A percentile compares a stretch with the other conserved stretches of the same genome.
Evolutionary conservation across 2,113 vertebrate species (phyloP).

Genomic region (Carollia perspicillata): DNA sequence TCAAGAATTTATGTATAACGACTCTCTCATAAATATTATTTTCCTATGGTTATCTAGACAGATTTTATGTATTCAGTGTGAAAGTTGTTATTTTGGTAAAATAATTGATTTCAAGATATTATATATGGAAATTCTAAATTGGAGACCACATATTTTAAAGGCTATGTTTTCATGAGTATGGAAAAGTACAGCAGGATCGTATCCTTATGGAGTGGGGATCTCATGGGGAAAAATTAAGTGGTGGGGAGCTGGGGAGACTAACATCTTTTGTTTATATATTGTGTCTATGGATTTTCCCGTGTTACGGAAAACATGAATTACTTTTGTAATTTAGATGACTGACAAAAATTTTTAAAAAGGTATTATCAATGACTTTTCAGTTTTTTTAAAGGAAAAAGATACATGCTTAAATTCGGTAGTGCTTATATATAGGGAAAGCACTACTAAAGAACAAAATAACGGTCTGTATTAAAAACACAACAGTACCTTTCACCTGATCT

Average conservation of each 20-base stretch:
- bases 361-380: background rate
- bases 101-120: background rate
- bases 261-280: background rate
- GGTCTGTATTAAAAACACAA: background rate
- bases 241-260: background rate
- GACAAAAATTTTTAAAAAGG: background rate
- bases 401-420: background rate
- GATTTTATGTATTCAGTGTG: background rate
- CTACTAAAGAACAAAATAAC: background rate
- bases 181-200: background rate
- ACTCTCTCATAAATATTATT: background rate
- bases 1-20: background rate
- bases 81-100: conserved; percentile 26
- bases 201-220: background rate
- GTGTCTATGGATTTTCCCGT: background rate
- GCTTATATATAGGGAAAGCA: background rate
- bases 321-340: background rate
- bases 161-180: background rate
- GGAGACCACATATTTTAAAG: conserved; percentile 18
- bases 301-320: background rate
- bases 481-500: background rate
- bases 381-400: conserved; percentile 18
- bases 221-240: background rate
- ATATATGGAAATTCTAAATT: background rate
- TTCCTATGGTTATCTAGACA: background rate